phyloP scores from a whole-genome alignment of 2,113 vertebrate species.

The Dromiciops gliroides region DNA sequence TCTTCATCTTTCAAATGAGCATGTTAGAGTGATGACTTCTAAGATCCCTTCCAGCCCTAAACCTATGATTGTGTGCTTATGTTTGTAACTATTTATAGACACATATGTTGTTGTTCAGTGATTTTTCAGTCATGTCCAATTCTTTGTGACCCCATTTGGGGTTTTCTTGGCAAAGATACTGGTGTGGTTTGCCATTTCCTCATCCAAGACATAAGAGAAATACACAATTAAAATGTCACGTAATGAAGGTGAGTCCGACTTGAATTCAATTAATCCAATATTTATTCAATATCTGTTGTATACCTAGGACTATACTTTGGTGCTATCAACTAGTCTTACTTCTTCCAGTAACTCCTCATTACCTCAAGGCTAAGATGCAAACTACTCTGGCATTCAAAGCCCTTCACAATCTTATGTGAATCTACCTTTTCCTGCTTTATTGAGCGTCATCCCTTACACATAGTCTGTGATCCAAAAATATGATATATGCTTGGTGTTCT shows the following conservation, averaged over 20 bases:
- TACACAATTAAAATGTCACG: not conserved
- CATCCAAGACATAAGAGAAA: not conserved
- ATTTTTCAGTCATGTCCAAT: not conserved
- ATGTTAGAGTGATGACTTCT: no score
- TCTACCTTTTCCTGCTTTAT: not conserved
- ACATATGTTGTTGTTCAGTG: not conserved
- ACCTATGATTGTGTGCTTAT: not conserved
- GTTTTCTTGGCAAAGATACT: not conserved
- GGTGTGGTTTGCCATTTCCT: not conserved
- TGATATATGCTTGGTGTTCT: not conserved
- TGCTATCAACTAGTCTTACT: not conserved
- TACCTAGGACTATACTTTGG: not conserved
- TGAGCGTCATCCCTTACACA: not conserved
- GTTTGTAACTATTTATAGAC: not conserved
- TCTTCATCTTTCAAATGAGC: not conserved
- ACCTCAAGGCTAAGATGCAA: not conserved
- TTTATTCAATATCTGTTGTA: not conserved
- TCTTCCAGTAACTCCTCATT: not conserved
- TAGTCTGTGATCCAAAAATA: not conserved
- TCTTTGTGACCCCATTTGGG: not conserved
- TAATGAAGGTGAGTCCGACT: not conserved
- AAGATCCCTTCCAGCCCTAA: not conserved
- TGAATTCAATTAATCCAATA: not conserved
- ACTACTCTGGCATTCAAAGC: no score
- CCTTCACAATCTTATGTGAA: not conserved